Evolutionary conservation across 2,113 vertebrate genomes (phyloP).

Genomic region (Coreoperca whiteheadi): DNA sequence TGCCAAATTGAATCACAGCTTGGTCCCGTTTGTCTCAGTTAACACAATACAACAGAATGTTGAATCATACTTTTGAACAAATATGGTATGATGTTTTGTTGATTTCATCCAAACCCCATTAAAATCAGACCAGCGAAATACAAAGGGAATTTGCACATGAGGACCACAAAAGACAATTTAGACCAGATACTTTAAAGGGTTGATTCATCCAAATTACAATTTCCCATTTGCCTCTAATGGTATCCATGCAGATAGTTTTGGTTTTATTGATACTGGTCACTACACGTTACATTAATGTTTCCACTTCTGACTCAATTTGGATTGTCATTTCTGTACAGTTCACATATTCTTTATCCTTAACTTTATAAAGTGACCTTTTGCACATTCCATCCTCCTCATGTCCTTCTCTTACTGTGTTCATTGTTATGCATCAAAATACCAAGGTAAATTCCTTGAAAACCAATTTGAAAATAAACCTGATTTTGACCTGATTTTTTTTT

Average conservation of each 20-base stretch:
- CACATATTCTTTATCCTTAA: too few relatives aligned
- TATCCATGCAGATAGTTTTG: background rate
- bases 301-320: too few relatives aligned
- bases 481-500: too few relatives aligned
- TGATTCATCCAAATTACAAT: background rate
- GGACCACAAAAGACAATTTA: conserved; percentile 19
- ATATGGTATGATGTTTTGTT: conserved; percentile 24
- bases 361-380: too few relatives aligned
- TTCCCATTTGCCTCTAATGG: background rate
- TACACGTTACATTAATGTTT: too few relatives aligned
- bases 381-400: too few relatives aligned
- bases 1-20: background rate
- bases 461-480: background rate
- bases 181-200: background rate
- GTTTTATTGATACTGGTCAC: background rate
- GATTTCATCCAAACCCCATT: conserved; percentile 7
- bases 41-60: conserved; percentile 4
- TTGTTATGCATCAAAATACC: too few relatives aligned
- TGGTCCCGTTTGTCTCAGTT: background rate
- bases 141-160: background rate
- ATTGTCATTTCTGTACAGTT: too few relatives aligned
- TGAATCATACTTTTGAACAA: conserved; percentile 39
- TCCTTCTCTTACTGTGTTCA: too few relatives aligned
- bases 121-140: conserved; percentile 12
- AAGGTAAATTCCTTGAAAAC: too few relatives aligned